Evolutionary conservation across 1,140 invertebrate genomes (phyloP).

Genomic region (Matsumurasca onukii): DNA sequence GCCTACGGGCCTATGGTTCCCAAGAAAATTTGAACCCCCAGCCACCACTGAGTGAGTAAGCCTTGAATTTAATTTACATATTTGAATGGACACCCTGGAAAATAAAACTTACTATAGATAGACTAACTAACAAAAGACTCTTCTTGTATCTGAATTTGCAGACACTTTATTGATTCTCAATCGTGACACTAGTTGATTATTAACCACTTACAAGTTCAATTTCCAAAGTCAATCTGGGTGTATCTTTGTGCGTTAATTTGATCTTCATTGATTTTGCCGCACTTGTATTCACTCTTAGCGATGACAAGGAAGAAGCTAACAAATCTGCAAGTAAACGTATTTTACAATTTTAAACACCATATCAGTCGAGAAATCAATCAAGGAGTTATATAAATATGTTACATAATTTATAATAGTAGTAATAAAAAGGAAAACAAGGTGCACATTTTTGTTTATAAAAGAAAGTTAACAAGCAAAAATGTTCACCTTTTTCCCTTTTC

Average conservation of each 20-base stretch:
- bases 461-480: no score
- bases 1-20: no score
- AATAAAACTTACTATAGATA: not conserved
- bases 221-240: constrained; percentile 20
- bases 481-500: no score
- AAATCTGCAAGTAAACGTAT: constrained; percentile 17
- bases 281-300: constrained; percentile 7
- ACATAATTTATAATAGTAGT: no score
- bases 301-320: constrained; percentile 13
- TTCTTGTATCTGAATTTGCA: not conserved
- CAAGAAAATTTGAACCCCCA: not conserved
- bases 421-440: no score
- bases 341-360: no score
- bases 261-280: constrained; percentile 24
- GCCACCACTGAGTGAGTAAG: not conserved
- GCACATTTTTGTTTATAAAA: no score
- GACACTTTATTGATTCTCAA: not conserved
- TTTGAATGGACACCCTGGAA: not conserved
- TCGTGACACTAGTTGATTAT: not conserved
- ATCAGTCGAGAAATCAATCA: no score
- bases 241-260: constrained; percentile 20
- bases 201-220: constrained; percentile 17
- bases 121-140: not conserved
- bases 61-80: not conserved
- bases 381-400: no score